Evolutionary conservation across 2,888 invertebrate species (phyloP), one percentile per base, ranked within the genome.

Genomic region (Smittia aterrima): DNA sequence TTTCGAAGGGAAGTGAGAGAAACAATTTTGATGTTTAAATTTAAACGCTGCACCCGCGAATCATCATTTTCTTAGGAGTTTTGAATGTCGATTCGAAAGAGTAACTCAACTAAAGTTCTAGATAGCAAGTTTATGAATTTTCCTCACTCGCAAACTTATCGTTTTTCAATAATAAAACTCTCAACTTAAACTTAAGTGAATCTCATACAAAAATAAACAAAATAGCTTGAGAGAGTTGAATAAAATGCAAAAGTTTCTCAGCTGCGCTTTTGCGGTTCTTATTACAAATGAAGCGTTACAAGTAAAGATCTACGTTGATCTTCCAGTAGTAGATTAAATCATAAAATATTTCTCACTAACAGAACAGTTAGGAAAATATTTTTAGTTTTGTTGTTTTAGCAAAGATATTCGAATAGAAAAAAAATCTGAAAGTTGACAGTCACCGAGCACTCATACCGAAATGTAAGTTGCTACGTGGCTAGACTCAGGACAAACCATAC

Each of bases 11-110:
- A 7, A 58, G 24, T 27, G n/a, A 25, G 9, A 64, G n/a, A 64
- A 27, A 64, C 25, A n/a, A 13, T 47, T 58, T 58, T 18, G 22
- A n/a, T 58, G 58, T 58, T 58, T 18, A 27, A 64, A 64, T 27
- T 64, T 64, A 64, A n/a, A 4, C 64, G 16, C 64, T 64, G 64
- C 64, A 64, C 64, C 64, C 64, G 64, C 64, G 64, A 25, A 64
- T 64, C 64, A 64, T 27, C 64, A 64, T 24, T 58, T 7, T 58
- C 58, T n/a, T 58, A 47, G 47, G n/a, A n/a, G 11, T 47, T 47
- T 32, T 47, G n/a, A 47, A 47, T 47, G 47, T 11, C 47, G 47
- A n/a, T 47, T 47, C 47, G 11, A 64, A 64, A 6, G 25, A 7
- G 16, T 1, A 64, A 58, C 22, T 22, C 18, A 58, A 27, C n/a